Percentiles rank a stretch among this genome's conserved stretches.
phyloP scores from a whole-genome alignment of 2,797 vertebrate genomes.

The Phoeniculus purpureus region DNA sequence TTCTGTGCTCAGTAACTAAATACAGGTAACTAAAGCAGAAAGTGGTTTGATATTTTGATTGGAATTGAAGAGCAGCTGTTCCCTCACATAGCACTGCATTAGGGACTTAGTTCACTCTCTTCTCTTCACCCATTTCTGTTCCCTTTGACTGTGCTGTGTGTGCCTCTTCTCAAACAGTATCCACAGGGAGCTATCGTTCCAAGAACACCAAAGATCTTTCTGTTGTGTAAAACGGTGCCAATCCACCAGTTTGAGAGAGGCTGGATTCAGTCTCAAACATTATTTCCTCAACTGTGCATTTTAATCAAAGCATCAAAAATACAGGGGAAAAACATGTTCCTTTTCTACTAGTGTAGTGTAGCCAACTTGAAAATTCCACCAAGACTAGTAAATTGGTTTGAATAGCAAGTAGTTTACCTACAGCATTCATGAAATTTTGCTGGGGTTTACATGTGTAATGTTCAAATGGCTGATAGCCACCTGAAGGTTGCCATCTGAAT shows the following conservation, averaged over 20 bases:
- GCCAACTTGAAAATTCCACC: neutral
- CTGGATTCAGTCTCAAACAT: neutral
- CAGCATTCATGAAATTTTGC: neutral
- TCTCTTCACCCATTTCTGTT: neutral
- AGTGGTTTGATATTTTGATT: neutral
- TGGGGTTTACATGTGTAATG: neutral
- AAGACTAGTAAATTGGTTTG: neutral
- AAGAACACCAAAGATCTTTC: neutral
- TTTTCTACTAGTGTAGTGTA: neutral
- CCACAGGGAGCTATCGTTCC: neutral
- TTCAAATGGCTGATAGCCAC: neutral
- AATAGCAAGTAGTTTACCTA: neutral
- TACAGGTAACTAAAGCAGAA: neutral
- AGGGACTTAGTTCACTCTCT: rapidly evolving
- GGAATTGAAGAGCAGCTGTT: neutral
- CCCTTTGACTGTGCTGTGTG: rapidly evolving
- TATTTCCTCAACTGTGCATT: neutral
- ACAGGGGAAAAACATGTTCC: neutral
- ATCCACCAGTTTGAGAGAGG: neutral
- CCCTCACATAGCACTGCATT: rapidly evolving
- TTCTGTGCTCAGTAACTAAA: neutral
- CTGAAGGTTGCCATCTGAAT: neutral
- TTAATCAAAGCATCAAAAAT: neutral
- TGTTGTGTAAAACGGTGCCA: neutral
- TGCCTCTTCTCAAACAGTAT: neutral